These are phyloP conservation scores for Oncopodura yosiiana DNA, from an alignment of 1,140 invertebrate genomes.

Conservation along the genomic window DNA sequence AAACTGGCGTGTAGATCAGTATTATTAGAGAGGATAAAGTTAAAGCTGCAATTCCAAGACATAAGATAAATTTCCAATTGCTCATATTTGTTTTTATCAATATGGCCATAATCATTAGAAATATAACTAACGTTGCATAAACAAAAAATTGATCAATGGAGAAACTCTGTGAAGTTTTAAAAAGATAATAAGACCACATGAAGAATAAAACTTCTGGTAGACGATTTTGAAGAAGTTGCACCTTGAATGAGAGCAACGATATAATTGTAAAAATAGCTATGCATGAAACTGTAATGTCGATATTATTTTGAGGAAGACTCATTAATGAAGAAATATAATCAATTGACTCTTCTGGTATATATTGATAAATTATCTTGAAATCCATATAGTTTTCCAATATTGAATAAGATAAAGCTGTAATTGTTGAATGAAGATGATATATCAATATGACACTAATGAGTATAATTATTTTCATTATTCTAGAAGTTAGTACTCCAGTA, in stretches of 20 bases:
- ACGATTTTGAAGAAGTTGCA: background rate
- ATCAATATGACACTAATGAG: too few species aligned
- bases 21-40: background rate
- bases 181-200: constrained; percentile 1
- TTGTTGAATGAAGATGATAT: too few species aligned
- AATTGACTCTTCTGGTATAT: too few species aligned
- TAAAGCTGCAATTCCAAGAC: background rate
- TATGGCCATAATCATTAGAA: background rate
- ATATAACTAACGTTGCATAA: too few species aligned
- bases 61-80: background rate
- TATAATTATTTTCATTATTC: too few species aligned
- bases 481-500: too few species aligned
- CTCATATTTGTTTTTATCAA: background rate
- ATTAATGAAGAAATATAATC: too few species aligned
- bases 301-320: too few species aligned
- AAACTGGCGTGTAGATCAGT: background rate
- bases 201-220: constrained; percentile 5
- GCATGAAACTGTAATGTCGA: background rate
- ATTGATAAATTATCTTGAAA: too few species aligned
- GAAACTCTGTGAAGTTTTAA: background rate
- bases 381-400: too few species aligned
- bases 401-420: too few species aligned
- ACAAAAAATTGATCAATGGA: too few species aligned
- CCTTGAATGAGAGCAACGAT: background rate
- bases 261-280: background rate